These are phyloP conservation scores for Leptura quadrifasciata DNA, from an alignment of 2,888 invertebrate genomes.

Conservation along the genomic window DNA sequence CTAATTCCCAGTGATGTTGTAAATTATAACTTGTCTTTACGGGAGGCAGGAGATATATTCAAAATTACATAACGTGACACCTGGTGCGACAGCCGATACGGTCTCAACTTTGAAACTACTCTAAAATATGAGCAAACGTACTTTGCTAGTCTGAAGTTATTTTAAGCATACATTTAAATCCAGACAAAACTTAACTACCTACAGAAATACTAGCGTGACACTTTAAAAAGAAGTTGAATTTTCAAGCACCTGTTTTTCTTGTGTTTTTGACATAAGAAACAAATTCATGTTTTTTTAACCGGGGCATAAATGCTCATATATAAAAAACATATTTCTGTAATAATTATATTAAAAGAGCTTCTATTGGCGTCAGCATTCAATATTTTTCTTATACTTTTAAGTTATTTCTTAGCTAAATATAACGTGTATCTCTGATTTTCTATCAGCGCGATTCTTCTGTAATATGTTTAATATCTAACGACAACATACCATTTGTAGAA, in stretches of 20 bases:
- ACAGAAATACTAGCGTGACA: not conserved
- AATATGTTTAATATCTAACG: too few species aligned
- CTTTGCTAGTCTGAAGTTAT: not conserved
- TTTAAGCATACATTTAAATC: slow-evolving; percentile 17
- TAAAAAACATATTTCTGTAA: too few species aligned
- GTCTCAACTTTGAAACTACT: slow-evolving; percentile 5
- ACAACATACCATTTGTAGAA: too few species aligned
- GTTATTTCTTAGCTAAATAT: too few species aligned
- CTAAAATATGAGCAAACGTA: slow-evolving; percentile 12
- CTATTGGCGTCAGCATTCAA: too few species aligned
- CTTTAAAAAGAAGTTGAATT: not conserved
- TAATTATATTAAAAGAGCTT: too few species aligned
- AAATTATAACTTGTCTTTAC: not conserved
- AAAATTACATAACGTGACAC: slow-evolving; percentile 16
- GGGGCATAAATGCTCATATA: too few species aligned
- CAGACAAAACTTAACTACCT: slow-evolving; percentile 10
- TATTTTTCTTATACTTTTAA: too few species aligned
- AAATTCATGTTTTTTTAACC: too few species aligned
- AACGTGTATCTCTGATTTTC: too few species aligned
- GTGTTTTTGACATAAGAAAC: not conserved
- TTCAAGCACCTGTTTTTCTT: not conserved
- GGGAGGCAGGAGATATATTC: not conserved
- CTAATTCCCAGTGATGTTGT: not conserved
- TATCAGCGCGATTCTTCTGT: too few species aligned
- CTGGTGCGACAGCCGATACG: slow-evolving; percentile 5